Evolutionary conservation across 2,113 vertebrate genomes (phyloP).

Genomic region (Thermophis baileyi): DNA sequence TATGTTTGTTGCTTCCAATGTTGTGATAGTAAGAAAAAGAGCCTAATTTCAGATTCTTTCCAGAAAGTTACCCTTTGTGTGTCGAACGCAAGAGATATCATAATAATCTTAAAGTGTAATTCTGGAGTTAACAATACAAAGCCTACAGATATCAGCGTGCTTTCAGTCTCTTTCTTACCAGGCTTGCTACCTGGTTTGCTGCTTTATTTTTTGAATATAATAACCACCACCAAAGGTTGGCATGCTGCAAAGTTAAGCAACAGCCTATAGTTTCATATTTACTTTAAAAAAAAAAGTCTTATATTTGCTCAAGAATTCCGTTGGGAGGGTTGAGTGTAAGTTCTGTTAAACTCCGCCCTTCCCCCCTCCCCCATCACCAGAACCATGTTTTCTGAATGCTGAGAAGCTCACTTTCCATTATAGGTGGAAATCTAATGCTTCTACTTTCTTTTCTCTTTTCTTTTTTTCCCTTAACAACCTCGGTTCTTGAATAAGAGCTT

Average conservation of each 20-base stretch:
- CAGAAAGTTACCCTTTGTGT: neutral
- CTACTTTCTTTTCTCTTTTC: neutral
- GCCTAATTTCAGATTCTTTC: neutral
- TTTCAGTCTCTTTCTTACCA: neutral
- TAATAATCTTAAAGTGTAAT: neutral
- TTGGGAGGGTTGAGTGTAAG: neutral
- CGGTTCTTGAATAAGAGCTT: neutral
- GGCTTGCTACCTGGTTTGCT: neutral
- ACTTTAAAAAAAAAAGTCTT: neutral
- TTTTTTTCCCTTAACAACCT: neutral
- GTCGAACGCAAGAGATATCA: neutral
- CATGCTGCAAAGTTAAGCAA: neutral
- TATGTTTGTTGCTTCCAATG: neutral
- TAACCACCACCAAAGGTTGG: neutral
- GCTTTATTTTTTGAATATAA: neutral
- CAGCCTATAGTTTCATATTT: neutral
- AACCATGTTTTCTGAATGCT: neutral
- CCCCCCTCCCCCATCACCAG: neutral
- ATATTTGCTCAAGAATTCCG: neutral
- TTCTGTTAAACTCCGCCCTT: neutral
- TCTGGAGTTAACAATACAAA: neutral
- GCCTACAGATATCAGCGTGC: neutral
- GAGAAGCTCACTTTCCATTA: neutral
- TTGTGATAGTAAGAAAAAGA: conserved; percentile 21
- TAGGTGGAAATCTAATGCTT: neutral